Evolutionary conservation across 2,113 vertebrate genomes (phyloP), one percentile per base, ranked within the genome.

Genomic region (Sus scrofa): DNA sequence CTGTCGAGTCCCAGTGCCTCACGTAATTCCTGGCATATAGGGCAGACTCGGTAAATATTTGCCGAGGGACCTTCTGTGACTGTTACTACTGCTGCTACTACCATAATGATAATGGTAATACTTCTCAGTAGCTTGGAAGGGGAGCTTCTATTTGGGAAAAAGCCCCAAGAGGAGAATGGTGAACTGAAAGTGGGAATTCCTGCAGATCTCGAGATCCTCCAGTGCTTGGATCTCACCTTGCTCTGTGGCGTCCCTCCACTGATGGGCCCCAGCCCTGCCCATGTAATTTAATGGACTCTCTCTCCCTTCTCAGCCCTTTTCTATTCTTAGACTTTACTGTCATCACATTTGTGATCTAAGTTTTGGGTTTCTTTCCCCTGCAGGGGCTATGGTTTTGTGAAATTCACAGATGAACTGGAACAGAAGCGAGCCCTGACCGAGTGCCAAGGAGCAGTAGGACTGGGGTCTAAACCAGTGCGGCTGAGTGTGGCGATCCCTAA

Each of bases 321-420:
- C 50, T 10, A 1, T 81, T 85, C 22, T 50, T 68, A 83, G 73
- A 82, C 73, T 93, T 89, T 3, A 82, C 39, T 60, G 74, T 34
- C 19, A 65, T 94, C 62, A 54, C 73, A 9, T 34, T 65, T 96
- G 73, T 93, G 92, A 63, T 81, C 93, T 95, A 82, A 97, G 50
- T 22, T 62, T 65, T 84, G 91, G 24, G 15, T 67, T 86, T 96
- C 0, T 98, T 84, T 97, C 54, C 92, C 93, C 90, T 94, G 50
- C 94, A 99, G 99, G 98, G 99, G 99, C 97, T 99, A 99, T 20
- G 99, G 99, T n/a, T 99, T 99, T 63, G 99, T 99, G 96, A 99
- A 99, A 91, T 99, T 99, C 98, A 99, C 99, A 1, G 99, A 99
- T 88, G 99, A 99, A 89, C 97, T 99, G 97, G 99, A 99, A 87